A percentile compares a stretch with the other conserved stretches of the same genome.
These are phyloP conservation scores for Phragmatobia fuliginosa DNA, from an alignment of 2,888 invertebrate genomes.

Conservation along the genomic window DNA sequence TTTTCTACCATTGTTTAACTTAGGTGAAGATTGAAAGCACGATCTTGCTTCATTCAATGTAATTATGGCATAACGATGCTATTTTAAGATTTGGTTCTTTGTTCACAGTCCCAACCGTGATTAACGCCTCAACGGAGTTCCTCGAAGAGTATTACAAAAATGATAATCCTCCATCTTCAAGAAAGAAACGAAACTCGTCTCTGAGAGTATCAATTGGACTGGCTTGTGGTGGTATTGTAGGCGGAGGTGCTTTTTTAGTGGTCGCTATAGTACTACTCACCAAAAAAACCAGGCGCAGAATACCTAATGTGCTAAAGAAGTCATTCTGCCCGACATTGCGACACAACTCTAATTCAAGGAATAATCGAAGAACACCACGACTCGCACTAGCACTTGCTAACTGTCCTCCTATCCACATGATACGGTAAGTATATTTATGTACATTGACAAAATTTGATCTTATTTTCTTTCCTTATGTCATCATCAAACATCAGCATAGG, in stretches of 20 bases:
- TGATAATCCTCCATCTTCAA: constrained; percentile 74
- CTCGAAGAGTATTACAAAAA: constrained; percentile 88
- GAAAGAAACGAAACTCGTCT: constrained; percentile 81
- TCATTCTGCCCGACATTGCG: constrained; percentile 79
- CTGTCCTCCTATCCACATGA: constrained; percentile 81
- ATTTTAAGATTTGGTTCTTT: constrained; percentile 28
- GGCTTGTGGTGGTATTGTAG: constrained; percentile 76
- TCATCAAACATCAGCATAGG: too few species aligned
- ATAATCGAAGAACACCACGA: constrained; percentile 80
- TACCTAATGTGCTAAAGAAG: constrained; percentile 80
- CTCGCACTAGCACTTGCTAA: constrained; percentile 78
- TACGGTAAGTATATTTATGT: constrained; percentile 66
- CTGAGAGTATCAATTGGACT: constrained; percentile 80
- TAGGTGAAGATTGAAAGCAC: constrained; percentile 46
- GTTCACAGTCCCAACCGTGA: constrained; percentile 81
- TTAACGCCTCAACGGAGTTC: constrained; percentile 87
- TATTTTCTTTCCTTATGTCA: background rate
- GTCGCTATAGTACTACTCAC: constrained; percentile 89
- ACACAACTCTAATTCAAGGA: constrained; percentile 69
- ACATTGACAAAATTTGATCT: background rate
- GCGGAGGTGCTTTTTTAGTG: constrained; percentile 87
- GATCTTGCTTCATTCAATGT: constrained; percentile 62
- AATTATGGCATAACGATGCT: constrained; percentile 35
- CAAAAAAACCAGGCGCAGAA: constrained; percentile 72
- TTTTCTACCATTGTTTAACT: constrained; percentile 71